Conservation (phyloP, 2,113 vertebrate species). For the Podarcis muralis region DNA sequence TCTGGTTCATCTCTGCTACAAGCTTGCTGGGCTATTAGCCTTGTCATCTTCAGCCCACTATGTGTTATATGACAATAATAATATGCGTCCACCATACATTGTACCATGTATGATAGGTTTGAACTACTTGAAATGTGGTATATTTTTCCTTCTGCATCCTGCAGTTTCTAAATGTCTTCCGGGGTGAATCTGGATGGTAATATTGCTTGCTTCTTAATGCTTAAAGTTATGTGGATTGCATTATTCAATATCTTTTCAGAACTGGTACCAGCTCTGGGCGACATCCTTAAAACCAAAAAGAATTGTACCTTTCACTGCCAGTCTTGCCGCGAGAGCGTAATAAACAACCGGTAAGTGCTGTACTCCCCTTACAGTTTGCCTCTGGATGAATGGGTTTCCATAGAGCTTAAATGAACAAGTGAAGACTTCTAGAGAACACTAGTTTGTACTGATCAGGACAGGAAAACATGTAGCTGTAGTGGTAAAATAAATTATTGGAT, state of each 20-base stretch:
- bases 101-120: neutral
- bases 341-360: slow-evolving; percentile 85
- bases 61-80: neutral
- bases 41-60: neutral
- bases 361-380: neutral
- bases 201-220: neutral
- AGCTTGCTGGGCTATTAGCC: neutral
- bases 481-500: neutral
- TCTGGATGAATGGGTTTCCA: neutral
- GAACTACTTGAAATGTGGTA: neutral
- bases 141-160: neutral
- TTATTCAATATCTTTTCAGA: slow-evolving; percentile 74
- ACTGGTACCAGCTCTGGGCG: slow-evolving; percentile 68
- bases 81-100: neutral
- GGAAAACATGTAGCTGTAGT: neutral
- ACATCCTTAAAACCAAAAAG: slow-evolving; percentile 75
- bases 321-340: slow-evolving; percentile 81
- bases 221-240: neutral
- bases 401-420: neutral
- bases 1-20: neutral
- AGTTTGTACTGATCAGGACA: neutral
- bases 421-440: neutral
- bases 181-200: neutral
- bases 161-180: neutral
- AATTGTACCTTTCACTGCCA: slow-evolving; percentile 87